Percentiles rank a stretch among this genome's conserved stretches.
phyloP scores from a whole-genome alignment of 2,888 invertebrate genomes.

The Pantelozetes paolii region DNA sequence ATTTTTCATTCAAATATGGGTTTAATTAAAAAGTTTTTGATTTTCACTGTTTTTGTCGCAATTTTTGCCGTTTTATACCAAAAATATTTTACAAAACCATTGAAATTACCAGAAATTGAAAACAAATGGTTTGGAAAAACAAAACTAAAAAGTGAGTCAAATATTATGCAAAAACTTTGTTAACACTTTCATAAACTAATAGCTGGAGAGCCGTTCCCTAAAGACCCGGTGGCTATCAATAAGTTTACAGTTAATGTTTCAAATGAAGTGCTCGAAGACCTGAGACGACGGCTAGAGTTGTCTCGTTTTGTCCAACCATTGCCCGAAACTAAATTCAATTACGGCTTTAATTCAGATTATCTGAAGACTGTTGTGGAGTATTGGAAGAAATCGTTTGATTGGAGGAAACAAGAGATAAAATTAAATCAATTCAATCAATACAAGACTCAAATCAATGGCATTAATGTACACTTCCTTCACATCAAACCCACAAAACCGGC shows the following conservation, averaged over 20 bases:
- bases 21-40: too few species aligned
- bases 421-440: slow-evolving; percentile 73
- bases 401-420: slow-evolving; percentile 65
- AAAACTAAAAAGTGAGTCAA: not conserved
- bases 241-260: slow-evolving; percentile 34
- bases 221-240: slow-evolving; percentile 30
- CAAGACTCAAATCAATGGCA: slow-evolving; percentile 69
- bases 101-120: not conserved
- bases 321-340: slow-evolving; percentile 64
- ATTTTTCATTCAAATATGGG: too few species aligned
- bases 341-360: slow-evolving; percentile 72
- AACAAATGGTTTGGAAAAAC: slow-evolving; percentile 22
- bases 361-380: slow-evolving; percentile 65
- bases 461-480: slow-evolving; percentile 66
- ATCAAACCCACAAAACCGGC: slow-evolving; percentile 58
- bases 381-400: slow-evolving; percentile 72
- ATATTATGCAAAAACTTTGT: not conserved
- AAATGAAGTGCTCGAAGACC: slow-evolving; percentile 46
- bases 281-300: slow-evolving; percentile 59
- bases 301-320: slow-evolving; percentile 51
- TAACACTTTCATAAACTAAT: too few species aligned
- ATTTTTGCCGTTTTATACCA: too few species aligned
- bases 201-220: slow-evolving; percentile 14
- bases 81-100: not conserved
- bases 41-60: too few species aligned